phyloP scores from a whole-genome alignment of 2,797 vertebrate species.

The Pseudomugil tenellus region DNA sequence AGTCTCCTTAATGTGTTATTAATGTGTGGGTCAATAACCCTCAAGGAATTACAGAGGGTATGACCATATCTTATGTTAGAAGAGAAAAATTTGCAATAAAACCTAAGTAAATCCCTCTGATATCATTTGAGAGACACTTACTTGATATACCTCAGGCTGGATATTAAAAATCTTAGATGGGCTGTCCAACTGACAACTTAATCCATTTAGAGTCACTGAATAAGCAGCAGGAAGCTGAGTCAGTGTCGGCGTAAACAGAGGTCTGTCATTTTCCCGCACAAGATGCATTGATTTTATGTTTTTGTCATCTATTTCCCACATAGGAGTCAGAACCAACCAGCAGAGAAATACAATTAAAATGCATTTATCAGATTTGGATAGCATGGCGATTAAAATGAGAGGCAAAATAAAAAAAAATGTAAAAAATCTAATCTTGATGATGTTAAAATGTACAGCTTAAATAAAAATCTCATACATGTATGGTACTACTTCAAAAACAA shows the following conservation, averaged over 20 bases:
- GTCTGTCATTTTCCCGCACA: conserved; percentile 64
- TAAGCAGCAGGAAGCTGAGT: conserved; percentile 72
- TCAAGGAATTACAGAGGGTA: conserved; percentile 57
- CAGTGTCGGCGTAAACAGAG: conserved; percentile 68
- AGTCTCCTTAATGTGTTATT: conserved; percentile 48
- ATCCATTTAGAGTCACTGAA: conserved; percentile 80
- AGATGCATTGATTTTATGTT: conserved; percentile 64
- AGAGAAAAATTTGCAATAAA: conserved; percentile 74
- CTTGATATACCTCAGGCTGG: conserved; percentile 78
- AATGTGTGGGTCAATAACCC: conserved; percentile 61
- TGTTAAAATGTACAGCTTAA: conserved; percentile 1
- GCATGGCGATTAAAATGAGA: conserved; percentile 42
- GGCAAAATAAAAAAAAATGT: conserved; percentile 17
- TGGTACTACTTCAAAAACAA: background rate
- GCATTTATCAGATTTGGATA: conserved; percentile 32
- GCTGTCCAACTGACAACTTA: conserved; percentile 79
- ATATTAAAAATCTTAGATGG: conserved; percentile 81
- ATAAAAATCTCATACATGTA: no score
- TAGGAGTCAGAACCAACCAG: conserved; percentile 34
- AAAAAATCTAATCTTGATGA: conserved; percentile 11
- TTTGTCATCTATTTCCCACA: conserved; percentile 49
- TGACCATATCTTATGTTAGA: conserved; percentile 46
- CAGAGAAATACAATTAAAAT: conserved; percentile 18
- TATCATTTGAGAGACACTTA: conserved; percentile 70
- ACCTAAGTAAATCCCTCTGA: conserved; percentile 75